A percentile compares a stretch with the other conserved stretches of the same genome.
phyloP scores from a whole-genome alignment of 2,888 invertebrate genomes.

The Tethea ocularis region DNA sequence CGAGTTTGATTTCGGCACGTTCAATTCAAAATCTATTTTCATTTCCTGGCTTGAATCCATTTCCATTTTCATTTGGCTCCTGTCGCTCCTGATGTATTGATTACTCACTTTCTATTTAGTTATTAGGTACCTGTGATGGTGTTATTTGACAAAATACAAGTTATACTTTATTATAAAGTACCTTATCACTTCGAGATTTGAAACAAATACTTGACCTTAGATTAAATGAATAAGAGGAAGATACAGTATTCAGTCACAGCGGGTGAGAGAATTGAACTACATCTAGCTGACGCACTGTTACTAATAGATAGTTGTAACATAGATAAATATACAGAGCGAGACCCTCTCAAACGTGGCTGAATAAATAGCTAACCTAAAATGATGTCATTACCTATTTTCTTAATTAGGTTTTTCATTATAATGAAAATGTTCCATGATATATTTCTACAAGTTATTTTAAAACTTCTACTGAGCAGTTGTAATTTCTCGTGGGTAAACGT shows the following conservation, averaged over 20 bases:
- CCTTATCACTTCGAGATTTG: not conserved
- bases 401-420: not conserved
- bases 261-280: too few species aligned
- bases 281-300: too few species aligned
- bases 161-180: not conserved
- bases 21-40: slow-evolving; percentile 51
- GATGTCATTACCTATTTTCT: not conserved
- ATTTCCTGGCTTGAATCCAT: slow-evolving; percentile 47
- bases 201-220: too few species aligned
- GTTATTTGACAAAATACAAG: slow-evolving; percentile 22
- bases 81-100: slow-evolving; percentile 48
- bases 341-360: too few species aligned
- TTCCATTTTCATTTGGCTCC: slow-evolving; percentile 50
- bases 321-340: too few species aligned
- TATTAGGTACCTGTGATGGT: slow-evolving; percentile 24
- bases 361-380: too few species aligned
- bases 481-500: not conserved
- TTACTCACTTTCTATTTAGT: slow-evolving; percentile 45
- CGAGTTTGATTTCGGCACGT: slow-evolving; percentile 46
- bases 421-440: not conserved
- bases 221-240: too few species aligned
- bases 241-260: too few species aligned
- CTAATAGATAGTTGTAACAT: too few species aligned
- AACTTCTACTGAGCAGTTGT: not conserved
- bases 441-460: not conserved